Conservation (phyloP, 2,888 invertebrate genomes). For the Euzetes globulus region DNA sequence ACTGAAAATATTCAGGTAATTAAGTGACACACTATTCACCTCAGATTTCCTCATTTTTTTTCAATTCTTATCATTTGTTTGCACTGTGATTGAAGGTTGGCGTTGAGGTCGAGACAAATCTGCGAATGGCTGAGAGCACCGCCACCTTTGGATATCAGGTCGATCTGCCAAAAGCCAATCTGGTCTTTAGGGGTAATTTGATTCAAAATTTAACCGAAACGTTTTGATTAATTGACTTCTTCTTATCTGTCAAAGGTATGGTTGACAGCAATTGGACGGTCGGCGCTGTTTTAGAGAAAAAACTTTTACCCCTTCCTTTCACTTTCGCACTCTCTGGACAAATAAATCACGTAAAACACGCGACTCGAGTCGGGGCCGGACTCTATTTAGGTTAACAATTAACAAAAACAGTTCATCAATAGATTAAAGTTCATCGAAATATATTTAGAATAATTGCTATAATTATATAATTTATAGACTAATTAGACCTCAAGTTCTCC, state of each 20-base stretch:
- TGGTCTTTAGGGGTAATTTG: constrained; percentile 78
- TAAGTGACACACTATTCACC: neutral
- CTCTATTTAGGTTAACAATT: constrained; percentile 32
- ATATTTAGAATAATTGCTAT: neutral
- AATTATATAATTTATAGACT: constrained; percentile 11
- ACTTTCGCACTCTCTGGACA: constrained; percentile 84
- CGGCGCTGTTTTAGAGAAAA: constrained; percentile 87
- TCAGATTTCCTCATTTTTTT: neutral
- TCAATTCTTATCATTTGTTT: neutral
- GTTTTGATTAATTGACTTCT: constrained; percentile 36
- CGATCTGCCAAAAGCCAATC: constrained; percentile 87
- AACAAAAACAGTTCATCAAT: neutral
- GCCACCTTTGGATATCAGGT: constrained; percentile 87
- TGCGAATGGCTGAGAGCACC: constrained; percentile 79
- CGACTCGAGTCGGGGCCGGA: constrained; percentile 32
- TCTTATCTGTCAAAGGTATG: constrained; percentile 59
- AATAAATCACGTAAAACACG: constrained; percentile 83
- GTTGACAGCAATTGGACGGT: constrained; percentile 88
- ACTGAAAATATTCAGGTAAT: constrained; percentile 64
- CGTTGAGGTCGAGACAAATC: constrained; percentile 87
- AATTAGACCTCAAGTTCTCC: neutral
- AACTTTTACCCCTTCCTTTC: constrained; percentile 83
- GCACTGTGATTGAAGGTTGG: constrained; percentile 58
- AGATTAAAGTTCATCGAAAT: neutral
- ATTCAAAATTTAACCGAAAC: neutral